Conservation (phyloP, 2,888 invertebrate genomes). For the Phasia obesa region DNA sequence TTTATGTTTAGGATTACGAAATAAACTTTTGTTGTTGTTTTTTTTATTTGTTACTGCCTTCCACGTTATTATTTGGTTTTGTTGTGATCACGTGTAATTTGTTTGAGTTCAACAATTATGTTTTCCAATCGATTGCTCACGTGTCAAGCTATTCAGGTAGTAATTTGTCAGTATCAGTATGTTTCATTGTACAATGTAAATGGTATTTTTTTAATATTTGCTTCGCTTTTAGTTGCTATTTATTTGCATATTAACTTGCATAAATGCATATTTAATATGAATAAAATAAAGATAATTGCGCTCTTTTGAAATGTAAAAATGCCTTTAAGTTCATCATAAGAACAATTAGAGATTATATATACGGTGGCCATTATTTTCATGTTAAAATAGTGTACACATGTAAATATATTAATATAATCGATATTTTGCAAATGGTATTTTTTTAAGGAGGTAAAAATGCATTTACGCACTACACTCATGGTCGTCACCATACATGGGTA, state of each 20-base stretch:
- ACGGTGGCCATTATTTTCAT: no score
- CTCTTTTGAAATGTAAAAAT: neutral
- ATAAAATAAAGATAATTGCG: neutral
- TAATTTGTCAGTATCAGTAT: conserved; percentile 17
- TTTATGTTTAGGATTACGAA: neutral
- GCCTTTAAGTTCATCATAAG: no score
- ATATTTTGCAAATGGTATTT: no score
- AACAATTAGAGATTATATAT: no score
- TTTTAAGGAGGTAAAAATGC: no score
- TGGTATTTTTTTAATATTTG: neutral
- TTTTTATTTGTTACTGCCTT: neutral
- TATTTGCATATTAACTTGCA: neutral
- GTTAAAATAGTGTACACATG: no score
- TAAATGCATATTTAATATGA: conserved; percentile 7
- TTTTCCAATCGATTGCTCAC: conserved; percentile 73
- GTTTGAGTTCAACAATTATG: conserved; percentile 62
- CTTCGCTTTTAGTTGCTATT: neutral
- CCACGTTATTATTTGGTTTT: conserved; percentile 25
- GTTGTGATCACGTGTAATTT: conserved; percentile 55
- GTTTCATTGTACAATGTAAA: neutral
- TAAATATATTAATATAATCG: no score
- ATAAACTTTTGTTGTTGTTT: neutral
- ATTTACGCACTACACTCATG: no score
- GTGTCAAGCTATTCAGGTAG: conserved; percentile 60
- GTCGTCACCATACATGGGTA: no score